Conservation (phyloP, 2,113 vertebrate genomes). For the Malurus alboscapulatus region DNA sequence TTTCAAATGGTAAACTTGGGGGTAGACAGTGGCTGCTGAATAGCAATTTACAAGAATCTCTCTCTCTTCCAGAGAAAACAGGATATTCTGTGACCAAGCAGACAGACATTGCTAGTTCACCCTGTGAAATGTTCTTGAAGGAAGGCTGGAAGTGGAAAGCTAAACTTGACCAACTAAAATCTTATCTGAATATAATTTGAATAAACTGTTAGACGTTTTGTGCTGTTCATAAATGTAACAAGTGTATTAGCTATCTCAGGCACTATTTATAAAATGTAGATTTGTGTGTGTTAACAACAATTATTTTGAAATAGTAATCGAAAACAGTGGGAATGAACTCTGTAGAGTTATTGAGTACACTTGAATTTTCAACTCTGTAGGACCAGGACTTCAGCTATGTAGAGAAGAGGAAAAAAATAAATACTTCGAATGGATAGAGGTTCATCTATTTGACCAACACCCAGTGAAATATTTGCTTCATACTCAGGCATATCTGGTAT, state of each 20-base stretch:
- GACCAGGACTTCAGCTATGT: not conserved
- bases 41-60: not conserved
- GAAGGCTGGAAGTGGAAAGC: not conserved
- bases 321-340: not conserved
- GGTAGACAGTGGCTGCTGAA: not conserved
- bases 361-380: not conserved
- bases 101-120: not conserved
- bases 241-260: not conserved
- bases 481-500: not conserved
- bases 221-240: rapidly evolving
- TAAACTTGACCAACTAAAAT: not conserved
- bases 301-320: not conserved
- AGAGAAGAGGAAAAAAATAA: not conserved
- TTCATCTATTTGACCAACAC: not conserved
- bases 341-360: not conserved
- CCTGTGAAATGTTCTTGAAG: not conserved
- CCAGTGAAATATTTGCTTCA: not conserved
- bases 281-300: not conserved
- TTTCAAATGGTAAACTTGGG: not conserved
- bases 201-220: not conserved
- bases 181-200: not conserved
- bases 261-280: not conserved
- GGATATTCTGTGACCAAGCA: not conserved
- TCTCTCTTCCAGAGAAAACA: not conserved
- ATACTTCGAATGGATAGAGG: not conserved